A percentile compares a stretch with the other conserved stretches of the same genome.
phyloP scores from a whole-genome alignment of 2,113 vertebrate species.

The Numida meleagris region DNA sequence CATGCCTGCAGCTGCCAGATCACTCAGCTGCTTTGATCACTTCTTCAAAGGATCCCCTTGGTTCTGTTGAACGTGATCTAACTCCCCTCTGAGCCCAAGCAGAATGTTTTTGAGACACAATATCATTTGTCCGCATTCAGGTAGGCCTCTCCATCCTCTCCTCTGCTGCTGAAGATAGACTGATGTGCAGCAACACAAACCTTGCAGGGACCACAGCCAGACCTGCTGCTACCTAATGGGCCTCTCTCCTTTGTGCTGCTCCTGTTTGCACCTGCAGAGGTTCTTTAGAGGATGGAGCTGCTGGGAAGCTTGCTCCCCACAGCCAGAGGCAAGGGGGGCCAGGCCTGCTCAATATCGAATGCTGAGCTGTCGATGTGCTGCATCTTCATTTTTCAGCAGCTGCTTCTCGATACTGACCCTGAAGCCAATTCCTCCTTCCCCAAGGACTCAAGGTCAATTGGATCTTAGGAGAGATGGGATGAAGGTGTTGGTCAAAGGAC shows the following conservation, averaged over 20 bases:
- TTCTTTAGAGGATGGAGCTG: neutral
- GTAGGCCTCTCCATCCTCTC: neutral
- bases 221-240: neutral
- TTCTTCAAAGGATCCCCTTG: neutral
- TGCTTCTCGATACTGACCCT: neutral
- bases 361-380: neutral
- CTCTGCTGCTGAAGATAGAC: neutral
- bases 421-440: neutral
- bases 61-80: neutral
- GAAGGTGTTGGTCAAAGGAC: neutral
- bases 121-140: neutral
- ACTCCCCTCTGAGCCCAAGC: rapidly evolving
- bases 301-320: neutral
- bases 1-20: neutral
- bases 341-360: neutral
- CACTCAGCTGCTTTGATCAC: neutral
- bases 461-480: neutral
- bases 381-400: neutral
- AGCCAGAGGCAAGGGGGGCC: neutral
- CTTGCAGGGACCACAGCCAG: neutral
- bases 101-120: neutral
- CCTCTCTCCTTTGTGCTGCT: neutral
- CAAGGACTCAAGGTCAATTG: neutral
- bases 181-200: neutral
- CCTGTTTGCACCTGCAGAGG: neutral